A percentile compares a stretch with the other conserved stretches of the same genome.
phyloP scores from a whole-genome alignment of 2,113 vertebrate genomes.

The Pedionomus torquatus region DNA sequence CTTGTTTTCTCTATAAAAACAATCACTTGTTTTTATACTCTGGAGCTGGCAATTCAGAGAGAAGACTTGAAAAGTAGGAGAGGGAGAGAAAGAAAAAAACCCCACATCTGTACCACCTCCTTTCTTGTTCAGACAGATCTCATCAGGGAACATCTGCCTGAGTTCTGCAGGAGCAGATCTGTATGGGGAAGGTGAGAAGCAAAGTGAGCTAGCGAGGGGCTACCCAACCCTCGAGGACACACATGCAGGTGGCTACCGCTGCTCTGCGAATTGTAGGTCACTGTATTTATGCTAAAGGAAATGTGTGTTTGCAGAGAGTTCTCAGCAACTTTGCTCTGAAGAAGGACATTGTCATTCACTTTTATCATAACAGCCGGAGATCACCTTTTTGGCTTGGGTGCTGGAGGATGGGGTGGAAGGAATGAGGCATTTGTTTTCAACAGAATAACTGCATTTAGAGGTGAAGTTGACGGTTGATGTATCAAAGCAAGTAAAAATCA shows the following conservation, averaged over 20 bases:
- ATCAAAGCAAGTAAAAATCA: background rate
- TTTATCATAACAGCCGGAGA: background rate
- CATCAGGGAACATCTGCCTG: background rate
- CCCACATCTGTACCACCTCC: background rate
- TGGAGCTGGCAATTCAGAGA: background rate
- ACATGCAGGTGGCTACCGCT: accelerated
- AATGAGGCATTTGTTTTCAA: background rate
- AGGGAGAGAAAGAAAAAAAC: background rate
- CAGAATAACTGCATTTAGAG: background rate
- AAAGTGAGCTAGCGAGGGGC: background rate
- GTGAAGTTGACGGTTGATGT: background rate
- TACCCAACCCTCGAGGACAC: background rate
- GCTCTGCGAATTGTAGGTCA: background rate
- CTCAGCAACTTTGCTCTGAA: background rate
- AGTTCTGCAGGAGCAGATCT: background rate
- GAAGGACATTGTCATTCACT: background rate
- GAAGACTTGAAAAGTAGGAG: background rate
- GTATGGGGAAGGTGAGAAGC: background rate
- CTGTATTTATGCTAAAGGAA: background rate
- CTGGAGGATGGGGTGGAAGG: background rate
- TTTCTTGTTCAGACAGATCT: background rate
- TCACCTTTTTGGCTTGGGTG: background rate
- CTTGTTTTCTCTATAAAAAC: background rate
- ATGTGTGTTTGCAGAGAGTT: background rate
- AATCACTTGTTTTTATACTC: background rate